These are phyloP conservation scores for Meliscaeva auricollis DNA, from an alignment of 2,888 invertebrate genomes.

Conservation along the genomic window DNA sequence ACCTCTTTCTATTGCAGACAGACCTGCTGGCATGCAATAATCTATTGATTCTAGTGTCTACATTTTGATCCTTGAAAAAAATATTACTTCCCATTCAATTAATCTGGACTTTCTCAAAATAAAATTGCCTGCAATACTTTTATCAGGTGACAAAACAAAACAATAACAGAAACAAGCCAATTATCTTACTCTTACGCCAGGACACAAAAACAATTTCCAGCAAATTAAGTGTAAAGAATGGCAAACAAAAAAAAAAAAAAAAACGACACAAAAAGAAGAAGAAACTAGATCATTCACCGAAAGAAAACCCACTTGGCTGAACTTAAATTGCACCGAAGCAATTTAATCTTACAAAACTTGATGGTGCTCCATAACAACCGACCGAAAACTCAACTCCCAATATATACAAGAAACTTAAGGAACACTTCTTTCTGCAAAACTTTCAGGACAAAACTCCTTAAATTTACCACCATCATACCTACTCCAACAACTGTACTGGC, in stretches of 20 bases:
- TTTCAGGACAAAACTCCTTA: slow-evolving; percentile 62
- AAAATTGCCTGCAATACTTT: neutral
- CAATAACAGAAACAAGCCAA: too few relatives aligned
- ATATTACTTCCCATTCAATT: too few relatives aligned
- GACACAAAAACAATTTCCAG: slow-evolving; percentile 20
- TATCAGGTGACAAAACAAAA: neutral
- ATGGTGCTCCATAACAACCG: slow-evolving; percentile 28
- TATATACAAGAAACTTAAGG: slow-evolving; percentile 49
- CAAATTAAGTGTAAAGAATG: slow-evolving; percentile 54
- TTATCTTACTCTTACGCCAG: neutral
- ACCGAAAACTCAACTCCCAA: slow-evolving; percentile 33
- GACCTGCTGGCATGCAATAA: too few relatives aligned
- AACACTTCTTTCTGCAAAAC: slow-evolving; percentile 54
- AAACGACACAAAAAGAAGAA: slow-evolving; percentile 19
- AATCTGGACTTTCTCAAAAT: too few relatives aligned
- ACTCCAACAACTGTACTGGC: too few relatives aligned
- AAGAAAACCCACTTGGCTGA: slow-evolving; percentile 46
- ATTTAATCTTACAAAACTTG: slow-evolving; percentile 62
- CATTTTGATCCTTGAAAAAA: too few relatives aligned
- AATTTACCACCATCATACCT: slow-evolving; percentile 57
- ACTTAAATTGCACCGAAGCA: slow-evolving; percentile 72
- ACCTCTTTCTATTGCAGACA: too few relatives aligned
- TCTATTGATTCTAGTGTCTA: too few relatives aligned
- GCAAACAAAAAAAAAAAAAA: neutral
- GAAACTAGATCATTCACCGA: slow-evolving; percentile 48